phyloP scores from a whole-genome alignment of 35 echinoderm and acorn worm genomes.

The Lytechinus variegatus region DNA sequence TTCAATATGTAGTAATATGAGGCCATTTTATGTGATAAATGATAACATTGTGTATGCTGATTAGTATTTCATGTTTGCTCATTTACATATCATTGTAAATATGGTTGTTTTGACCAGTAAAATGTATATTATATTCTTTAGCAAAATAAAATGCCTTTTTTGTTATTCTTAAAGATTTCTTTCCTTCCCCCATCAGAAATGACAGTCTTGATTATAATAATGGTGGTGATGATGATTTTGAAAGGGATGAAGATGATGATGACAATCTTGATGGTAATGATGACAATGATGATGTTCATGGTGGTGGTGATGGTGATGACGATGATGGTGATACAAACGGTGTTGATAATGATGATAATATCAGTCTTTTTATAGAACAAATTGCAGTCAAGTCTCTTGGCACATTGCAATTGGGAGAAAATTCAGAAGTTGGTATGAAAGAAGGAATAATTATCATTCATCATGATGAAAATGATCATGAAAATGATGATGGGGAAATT shows the following conservation, averaged over 20 bases:
- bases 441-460: too few species aligned
- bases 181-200: not conserved
- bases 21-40: not conserved
- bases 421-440: too few species aligned
- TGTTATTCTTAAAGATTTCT: not conserved
- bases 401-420: too few species aligned
- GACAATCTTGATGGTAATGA: not conserved
- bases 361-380: too few species aligned
- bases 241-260: not conserved
- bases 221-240: not conserved
- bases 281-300: not conserved
- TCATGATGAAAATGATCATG: too few species aligned
- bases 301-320: not conserved
- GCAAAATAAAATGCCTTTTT: not conserved
- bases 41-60: not conserved
- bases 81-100: constrained; percentile 20
- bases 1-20: not conserved
- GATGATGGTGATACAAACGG: not conserved
- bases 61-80: not conserved
- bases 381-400: too few species aligned
- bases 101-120: constrained; percentile 36
- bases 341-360: too few species aligned
- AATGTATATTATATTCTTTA: constrained; percentile 41
- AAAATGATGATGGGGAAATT: too few species aligned
- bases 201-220: not conserved